These are phyloP conservation scores for Drosophila malerkotliana DNA, from an alignment of 1,140 invertebrate genomes.

Conservation along the genomic window DNA sequence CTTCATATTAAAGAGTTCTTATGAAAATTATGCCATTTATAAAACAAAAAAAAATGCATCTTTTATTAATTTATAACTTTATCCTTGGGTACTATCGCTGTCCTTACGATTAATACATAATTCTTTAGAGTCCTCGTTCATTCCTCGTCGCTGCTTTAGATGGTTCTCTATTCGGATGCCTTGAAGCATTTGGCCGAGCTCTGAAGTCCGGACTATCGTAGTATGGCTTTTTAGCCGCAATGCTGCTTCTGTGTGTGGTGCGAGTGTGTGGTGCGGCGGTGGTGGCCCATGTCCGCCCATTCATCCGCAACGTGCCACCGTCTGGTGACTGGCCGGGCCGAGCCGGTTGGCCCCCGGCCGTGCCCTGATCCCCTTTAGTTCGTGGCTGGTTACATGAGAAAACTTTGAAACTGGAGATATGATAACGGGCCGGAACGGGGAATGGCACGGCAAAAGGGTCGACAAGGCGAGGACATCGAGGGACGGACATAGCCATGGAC, in stretches of 20 bases:
- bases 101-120: background rate
- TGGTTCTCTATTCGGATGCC: conserved; percentile 52
- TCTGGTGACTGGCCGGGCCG: conserved; percentile 25
- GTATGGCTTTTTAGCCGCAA: conserved; percentile 78
- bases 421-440: conserved; percentile 53
- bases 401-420: conserved; percentile 82
- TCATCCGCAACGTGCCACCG: conserved; percentile 69
- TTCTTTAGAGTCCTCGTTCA: conserved; percentile 57
- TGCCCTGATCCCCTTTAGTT: conserved; percentile 15
- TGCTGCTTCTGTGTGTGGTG: conserved; percentile 50
- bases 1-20: too few species aligned
- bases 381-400: conserved; percentile 74
- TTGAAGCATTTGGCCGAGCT: conserved; percentile 56
- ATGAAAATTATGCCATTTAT: too few species aligned
- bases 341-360: conserved; percentile 2
- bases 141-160: conserved; percentile 57
- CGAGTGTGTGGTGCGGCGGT: conserved; percentile 22
- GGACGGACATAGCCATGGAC: conserved; percentile 50
- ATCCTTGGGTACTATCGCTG: background rate
- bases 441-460: conserved; percentile 57
- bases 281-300: conserved; percentile 67
- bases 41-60: too few species aligned
- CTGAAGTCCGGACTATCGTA: conserved; percentile 21
- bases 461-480: conserved; percentile 50
- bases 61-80: too few species aligned